These are phyloP conservation scores for Entomyzon cyanotis DNA, from an alignment of 2,113 vertebrate species.

Conservation along the genomic window DNA sequence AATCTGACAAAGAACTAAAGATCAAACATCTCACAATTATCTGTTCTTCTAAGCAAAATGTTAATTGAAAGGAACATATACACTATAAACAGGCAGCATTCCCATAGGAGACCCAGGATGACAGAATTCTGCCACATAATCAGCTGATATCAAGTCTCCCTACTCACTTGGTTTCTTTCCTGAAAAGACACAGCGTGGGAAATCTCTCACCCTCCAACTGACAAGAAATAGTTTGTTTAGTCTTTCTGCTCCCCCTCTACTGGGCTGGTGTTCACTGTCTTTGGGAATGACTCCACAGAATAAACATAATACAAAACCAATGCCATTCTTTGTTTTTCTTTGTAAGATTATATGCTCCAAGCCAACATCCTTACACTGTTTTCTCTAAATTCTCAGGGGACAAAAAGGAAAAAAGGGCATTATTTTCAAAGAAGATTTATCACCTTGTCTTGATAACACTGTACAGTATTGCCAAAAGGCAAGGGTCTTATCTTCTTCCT, in stretches of 20 bases:
- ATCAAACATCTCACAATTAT: background rate
- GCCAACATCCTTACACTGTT: background rate
- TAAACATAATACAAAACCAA: background rate
- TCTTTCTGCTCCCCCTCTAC: background rate
- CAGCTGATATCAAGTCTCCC: background rate
- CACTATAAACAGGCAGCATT: background rate
- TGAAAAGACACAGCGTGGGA: background rate
- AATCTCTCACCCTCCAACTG: background rate
- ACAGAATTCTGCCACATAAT: background rate
- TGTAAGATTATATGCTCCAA: background rate
- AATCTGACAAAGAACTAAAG: background rate
- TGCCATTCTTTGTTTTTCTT: background rate
- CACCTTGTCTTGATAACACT: background rate
- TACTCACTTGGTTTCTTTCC: background rate
- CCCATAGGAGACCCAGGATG: background rate
- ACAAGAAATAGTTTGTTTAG: background rate
- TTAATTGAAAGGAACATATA: background rate
- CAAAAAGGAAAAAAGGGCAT: background rate
- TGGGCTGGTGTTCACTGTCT: background rate
- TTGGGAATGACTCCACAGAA: background rate
- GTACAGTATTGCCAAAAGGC: background rate
- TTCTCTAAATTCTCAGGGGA: background rate
- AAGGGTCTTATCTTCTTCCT: background rate
- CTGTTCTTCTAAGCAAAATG: background rate
- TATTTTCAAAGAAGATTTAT: background rate